Evolutionary conservation across 1,140 invertebrate genomes (phyloP).

Genomic region (Drosophila paulistorum): DNA sequence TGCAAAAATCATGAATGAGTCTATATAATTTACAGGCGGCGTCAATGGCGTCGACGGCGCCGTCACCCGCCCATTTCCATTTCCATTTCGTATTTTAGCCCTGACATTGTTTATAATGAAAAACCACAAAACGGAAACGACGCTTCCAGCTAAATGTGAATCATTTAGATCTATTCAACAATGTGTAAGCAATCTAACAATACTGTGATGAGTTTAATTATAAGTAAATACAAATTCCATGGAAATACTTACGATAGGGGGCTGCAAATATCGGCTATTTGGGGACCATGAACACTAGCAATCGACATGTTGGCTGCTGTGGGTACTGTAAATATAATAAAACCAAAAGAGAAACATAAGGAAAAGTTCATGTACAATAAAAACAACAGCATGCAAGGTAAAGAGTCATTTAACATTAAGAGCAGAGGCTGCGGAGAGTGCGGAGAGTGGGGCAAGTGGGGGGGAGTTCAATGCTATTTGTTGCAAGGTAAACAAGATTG

Average conservation of each 20-base stretch:
- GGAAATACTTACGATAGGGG: slow-evolving; percentile 76
- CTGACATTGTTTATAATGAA: slow-evolving; percentile 71
- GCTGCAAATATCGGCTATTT: slow-evolving; percentile 81
- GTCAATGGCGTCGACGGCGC: not conserved
- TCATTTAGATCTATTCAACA: slow-evolving; percentile 36
- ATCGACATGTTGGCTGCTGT: slow-evolving; percentile 80
- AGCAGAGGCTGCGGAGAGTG: not conserved
- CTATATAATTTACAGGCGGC: slow-evolving; percentile 22
- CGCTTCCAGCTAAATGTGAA: slow-evolving; percentile 58
- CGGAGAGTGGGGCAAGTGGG: not conserved
- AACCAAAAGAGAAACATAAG: slow-evolving; percentile 32
- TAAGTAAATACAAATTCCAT: slow-evolving; percentile 19
- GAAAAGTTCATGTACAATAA: slow-evolving; percentile 39
- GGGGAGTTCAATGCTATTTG: slow-evolving; percentile 50
- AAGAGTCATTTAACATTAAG: slow-evolving; percentile 1
- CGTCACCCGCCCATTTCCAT: slow-evolving; percentile 15
- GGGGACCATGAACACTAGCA: slow-evolving; percentile 81
- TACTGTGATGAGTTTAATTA: slow-evolving; percentile 2
- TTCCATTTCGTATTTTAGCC: slow-evolving; percentile 26
- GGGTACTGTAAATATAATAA: slow-evolving; percentile 64
- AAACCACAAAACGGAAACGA: slow-evolving; percentile 66
- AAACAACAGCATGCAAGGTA: slow-evolving; percentile 28
- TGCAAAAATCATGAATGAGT: slow-evolving; percentile 70
- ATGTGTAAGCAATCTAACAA: slow-evolving; percentile 53
- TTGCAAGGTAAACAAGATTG: slow-evolving; percentile 72